phyloP scores from a whole-genome alignment of 2,113 vertebrate species.

The Myiagra hebetior region DNA sequence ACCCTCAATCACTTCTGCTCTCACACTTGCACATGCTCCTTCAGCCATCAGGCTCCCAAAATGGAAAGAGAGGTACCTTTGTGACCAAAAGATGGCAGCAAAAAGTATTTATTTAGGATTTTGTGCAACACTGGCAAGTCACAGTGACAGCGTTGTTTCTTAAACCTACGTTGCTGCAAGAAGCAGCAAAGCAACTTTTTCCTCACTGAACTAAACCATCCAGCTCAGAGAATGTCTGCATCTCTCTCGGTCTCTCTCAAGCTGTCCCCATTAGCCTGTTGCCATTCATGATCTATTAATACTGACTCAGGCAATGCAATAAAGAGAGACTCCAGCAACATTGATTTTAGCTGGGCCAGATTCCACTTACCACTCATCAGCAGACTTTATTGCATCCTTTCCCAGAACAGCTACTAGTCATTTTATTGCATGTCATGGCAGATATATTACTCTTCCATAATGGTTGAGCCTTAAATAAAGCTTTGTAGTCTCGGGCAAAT shows the following conservation, averaged over 20 bases:
- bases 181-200: neutral
- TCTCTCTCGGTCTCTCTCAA: neutral
- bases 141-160: neutral
- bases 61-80: neutral
- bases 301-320: slow-evolving; percentile 53
- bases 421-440: slow-evolving; percentile 57
- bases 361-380: slow-evolving; percentile 67
- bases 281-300: slow-evolving; percentile 64
- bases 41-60: neutral
- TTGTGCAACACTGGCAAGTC: neutral
- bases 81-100: slow-evolving; percentile 65
- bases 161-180: neutral
- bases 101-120: slow-evolving; percentile 36
- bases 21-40: slow-evolving; percentile 14
- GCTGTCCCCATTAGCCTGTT: slow-evolving; percentile 48
- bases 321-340: slow-evolving; percentile 63
- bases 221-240: neutral
- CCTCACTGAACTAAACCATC: neutral
- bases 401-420: slow-evolving; percentile 66
- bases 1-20: neutral
- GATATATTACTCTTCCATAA: slow-evolving; percentile 57
- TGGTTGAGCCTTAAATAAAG: slow-evolving; percentile 55
- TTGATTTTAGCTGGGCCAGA: slow-evolving; percentile 62
- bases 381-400: slow-evolving; percentile 66
- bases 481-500: slow-evolving; percentile 34